phyloP scores from a whole-genome alignment of 2,797 vertebrate species.

The Aselliscus stoliczkanus region DNA sequence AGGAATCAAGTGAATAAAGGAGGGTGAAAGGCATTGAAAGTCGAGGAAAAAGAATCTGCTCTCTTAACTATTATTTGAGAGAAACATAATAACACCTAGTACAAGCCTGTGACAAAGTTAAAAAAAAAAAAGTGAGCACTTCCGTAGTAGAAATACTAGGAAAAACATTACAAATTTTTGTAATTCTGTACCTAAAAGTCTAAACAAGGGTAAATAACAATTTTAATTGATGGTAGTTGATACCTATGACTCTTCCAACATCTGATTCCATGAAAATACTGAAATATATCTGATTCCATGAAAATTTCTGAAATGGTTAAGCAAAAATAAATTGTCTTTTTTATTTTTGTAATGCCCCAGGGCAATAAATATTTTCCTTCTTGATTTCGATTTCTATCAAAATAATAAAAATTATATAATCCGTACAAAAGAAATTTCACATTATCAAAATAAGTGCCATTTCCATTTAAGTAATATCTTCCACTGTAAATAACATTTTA shows the following conservation, averaged over 20 bases:
- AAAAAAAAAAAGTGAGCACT: neutral
- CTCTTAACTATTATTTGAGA: neutral
- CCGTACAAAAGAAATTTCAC: neutral
- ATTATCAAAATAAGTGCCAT: neutral
- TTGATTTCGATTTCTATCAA: conserved; percentile 6
- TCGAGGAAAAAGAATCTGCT: neutral
- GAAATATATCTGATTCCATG: neutral
- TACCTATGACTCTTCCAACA: neutral
- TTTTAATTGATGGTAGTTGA: neutral
- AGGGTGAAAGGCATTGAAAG: neutral
- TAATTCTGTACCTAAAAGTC: neutral
- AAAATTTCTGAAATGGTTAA: neutral
- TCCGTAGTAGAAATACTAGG: neutral
- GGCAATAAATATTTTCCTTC: neutral
- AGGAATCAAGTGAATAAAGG: neutral
- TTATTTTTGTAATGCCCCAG: neutral
- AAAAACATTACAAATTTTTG: neutral
- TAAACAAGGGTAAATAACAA: neutral
- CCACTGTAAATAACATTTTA: conserved; percentile 4
- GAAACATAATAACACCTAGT: neutral
- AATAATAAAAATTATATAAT: conserved; percentile 24
- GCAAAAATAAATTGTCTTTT: neutral
- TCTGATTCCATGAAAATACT: neutral
- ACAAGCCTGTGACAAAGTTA: neutral
- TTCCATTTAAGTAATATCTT: neutral